phyloP scores from a whole-genome alignment of 37 sponge, comb jelly and placozoan genomes.

The Aplysina aerophoba region DNA sequence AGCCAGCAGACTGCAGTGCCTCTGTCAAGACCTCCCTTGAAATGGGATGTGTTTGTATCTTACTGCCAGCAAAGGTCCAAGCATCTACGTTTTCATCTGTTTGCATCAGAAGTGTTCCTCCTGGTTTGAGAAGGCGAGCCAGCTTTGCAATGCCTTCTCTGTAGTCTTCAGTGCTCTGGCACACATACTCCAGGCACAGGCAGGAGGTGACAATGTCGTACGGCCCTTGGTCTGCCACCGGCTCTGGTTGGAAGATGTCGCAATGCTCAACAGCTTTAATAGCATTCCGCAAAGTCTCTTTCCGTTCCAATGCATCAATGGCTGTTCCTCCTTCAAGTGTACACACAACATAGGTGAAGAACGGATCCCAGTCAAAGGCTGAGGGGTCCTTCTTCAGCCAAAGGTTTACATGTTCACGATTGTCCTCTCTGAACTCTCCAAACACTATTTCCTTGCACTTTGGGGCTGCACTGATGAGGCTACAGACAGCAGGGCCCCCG shows the following conservation, averaged over 20 bases:
- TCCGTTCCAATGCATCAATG: background rate
- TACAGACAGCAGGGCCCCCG: constrained; percentile 30
- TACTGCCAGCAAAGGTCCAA: too few relatives aligned
- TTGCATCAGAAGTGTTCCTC: constrained; percentile 27
- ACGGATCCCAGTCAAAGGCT: constrained; percentile 35
- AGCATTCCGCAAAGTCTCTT: constrained; percentile 2
- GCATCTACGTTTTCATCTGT: too few relatives aligned
- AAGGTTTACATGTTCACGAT: constrained; percentile 66
- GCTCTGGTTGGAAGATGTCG: constrained; percentile 30
- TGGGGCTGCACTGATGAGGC: constrained; percentile 28
- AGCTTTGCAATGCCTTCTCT: background rate
- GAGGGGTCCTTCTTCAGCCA: constrained; percentile 15
- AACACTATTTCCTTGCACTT: constrained; percentile 41
- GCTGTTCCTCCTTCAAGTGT: constrained; percentile 36
- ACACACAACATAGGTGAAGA: constrained; percentile 41
- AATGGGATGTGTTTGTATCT: too few relatives aligned
- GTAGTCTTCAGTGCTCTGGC: constrained; percentile 26
- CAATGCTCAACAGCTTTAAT: constrained; percentile 55
- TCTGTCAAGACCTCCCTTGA: too few relatives aligned
- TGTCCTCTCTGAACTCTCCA: constrained; percentile 73
- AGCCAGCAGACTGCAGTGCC: too few relatives aligned
- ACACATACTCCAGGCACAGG: constrained; percentile 15
- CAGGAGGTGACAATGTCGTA: constrained; percentile 37
- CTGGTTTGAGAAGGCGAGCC: constrained; percentile 20
- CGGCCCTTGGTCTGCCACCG: constrained; percentile 10